Conservation (phyloP, 2,113 vertebrate species). For the Orientallactaga bullata region DNA sequence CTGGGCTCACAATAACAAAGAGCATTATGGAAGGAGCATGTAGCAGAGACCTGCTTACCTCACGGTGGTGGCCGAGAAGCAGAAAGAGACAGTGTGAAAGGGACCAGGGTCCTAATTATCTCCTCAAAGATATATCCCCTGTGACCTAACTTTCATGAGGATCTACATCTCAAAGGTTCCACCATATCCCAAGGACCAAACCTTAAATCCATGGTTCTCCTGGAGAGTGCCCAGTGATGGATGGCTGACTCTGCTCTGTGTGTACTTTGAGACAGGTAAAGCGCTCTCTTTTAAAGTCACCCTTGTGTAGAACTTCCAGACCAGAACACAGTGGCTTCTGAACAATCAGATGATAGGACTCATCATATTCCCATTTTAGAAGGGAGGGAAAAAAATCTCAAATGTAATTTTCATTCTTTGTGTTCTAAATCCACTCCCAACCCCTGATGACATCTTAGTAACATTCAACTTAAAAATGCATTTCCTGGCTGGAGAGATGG, state of each 20-base stretch:
- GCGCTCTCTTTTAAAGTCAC: background rate
- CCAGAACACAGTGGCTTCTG: background rate
- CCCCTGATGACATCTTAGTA: conserved; percentile 20
- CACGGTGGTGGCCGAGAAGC: background rate
- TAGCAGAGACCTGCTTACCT: background rate
- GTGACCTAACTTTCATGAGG: background rate
- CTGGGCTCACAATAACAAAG: too few species aligned
- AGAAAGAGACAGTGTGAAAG: background rate
- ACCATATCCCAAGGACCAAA: background rate
- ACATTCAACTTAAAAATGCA: conserved; percentile 62
- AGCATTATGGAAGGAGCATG: background rate
- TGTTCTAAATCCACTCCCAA: background rate
- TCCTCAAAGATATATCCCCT: background rate
- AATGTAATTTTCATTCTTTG: conserved; percentile 19
- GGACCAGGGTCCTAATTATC: background rate
- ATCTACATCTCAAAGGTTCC: background rate
- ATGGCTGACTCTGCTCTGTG: background rate
- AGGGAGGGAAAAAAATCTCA: background rate
- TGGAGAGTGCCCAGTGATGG: background rate
- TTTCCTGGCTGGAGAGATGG: too few species aligned
- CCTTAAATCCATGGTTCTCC: background rate
- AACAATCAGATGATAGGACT: background rate
- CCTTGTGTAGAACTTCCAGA: background rate
- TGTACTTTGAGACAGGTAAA: background rate
- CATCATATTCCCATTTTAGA: background rate